Evolutionary conservation across 2,113 vertebrate genomes (phyloP).

Genomic region (Orientallactaga bullata): DNA sequence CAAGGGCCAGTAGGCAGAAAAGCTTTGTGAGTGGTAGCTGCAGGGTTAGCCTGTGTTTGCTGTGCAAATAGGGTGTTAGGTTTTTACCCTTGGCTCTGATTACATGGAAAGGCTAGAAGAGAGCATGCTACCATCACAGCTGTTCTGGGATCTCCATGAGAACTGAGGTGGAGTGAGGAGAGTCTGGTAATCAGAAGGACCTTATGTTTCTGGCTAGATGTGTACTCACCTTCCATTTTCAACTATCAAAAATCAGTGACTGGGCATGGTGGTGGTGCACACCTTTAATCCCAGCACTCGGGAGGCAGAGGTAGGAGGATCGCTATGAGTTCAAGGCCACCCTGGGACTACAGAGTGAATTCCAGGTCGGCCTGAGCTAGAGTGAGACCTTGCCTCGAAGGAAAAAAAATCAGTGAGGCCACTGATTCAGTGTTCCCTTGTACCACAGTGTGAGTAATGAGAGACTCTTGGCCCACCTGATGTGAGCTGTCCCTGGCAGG

Average conservation of each 20-base stretch:
- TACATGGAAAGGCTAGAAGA: background rate
- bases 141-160: background rate
- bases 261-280: too few relatives aligned
- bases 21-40: background rate
- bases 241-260: background rate
- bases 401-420: background rate
- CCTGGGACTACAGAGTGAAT: too few relatives aligned
- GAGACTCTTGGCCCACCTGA: background rate
- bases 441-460: background rate
- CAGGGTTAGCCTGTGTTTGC: background rate
- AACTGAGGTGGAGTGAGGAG: background rate
- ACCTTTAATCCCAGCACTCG: too few relatives aligned
- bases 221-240: background rate
- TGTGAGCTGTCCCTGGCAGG: background rate
- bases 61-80: slow-evolving; percentile 13
- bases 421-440: background rate
- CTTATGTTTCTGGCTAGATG: background rate
- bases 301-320: too few relatives aligned
- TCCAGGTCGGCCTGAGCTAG: too few relatives aligned
- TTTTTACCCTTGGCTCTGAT: slow-evolving; percentile 11
- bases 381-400: too few relatives aligned
- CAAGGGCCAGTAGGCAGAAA: background rate
- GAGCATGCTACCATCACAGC: background rate
- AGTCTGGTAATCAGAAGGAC: background rate
- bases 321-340: too few relatives aligned